Evolutionary conservation across 2,113 vertebrate genomes (phyloP), one percentile per base, ranked within the genome.

Genomic region (Anarrhichthys ocellatus): DNA sequence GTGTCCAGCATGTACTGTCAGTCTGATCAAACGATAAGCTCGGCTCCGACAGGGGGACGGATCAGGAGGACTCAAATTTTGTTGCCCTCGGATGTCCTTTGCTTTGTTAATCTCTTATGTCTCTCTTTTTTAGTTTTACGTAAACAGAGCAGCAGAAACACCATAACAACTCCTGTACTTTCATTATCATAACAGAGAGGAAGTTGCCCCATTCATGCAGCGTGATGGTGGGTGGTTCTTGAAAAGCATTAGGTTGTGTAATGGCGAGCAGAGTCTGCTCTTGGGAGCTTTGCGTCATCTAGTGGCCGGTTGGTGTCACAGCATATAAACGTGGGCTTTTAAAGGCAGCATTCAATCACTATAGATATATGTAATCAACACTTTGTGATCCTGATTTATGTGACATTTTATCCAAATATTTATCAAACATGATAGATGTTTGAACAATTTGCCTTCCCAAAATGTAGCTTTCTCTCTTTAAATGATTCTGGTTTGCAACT

Each of bases 261-360:
- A 80, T 72, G 24, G 40, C 48, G 58, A 56, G 36, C 1, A 0
- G 0, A 9, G 6, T 32, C 11, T 24, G 20, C 7, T 42, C 17
- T 15, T 27, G 78, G 77, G 34, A 27, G 38, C 54, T 86, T 67
- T 67, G 44, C 87, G 10, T 91, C 91, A 88, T 52, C 94, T 94
- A 86, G 84, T 91, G 94, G 67, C 22, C 58, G 38, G 61, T 69
- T 61, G n/a, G 13, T 9, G 11, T 67, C 54, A 88, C 10, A 29
- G 50, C 78, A 73, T 13, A 18, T 6, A 46, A 13, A 22, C 0
- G 1, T 20, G 17, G 17, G 17, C 14, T 36, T 38, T 2, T 29
- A 56, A 64, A 50, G 9, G 20, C 61, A 27, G 15, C 18, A 36
- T 40, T 38, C 2, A 42, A 2, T 44, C 20, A 52, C 15, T 24